Evolutionary conservation across 1,140 invertebrate species (phyloP).

Genomic region (Aplysia californica): DNA sequence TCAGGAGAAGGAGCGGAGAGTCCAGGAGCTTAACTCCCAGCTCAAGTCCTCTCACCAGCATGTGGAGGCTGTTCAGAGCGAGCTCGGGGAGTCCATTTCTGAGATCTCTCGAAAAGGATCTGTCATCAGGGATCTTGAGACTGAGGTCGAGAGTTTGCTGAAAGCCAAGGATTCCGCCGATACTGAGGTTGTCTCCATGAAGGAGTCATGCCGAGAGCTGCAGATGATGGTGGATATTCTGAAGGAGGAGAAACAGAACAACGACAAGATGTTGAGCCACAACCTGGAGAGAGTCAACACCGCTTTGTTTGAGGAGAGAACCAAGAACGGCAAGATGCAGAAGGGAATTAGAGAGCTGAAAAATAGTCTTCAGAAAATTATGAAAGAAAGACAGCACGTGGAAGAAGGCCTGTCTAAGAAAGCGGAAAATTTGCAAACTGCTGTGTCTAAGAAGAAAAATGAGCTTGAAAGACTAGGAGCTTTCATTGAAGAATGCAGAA

Average conservation of each 20-base stretch:
- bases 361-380: conserved; percentile 36
- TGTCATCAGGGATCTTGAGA: conserved; percentile 21
- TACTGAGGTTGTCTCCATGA: conserved; percentile 29
- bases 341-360: conserved; percentile 37
- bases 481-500: conserved; percentile 8
- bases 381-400: conserved; percentile 19
- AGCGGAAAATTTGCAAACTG: neutral
- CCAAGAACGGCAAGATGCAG: conserved; percentile 33
- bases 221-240: conserved; percentile 36
- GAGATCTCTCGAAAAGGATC: conserved; percentile 34
- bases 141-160: conserved; percentile 24
- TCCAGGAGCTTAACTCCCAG: conserved; percentile 27
- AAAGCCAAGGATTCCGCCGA: conserved; percentile 40
- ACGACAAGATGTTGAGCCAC: conserved; percentile 34
- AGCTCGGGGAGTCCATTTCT: conserved; percentile 35
- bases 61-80: conserved; percentile 34
- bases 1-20: conserved; percentile 12
- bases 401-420: conserved; percentile 24
- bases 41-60: conserved; percentile 33
- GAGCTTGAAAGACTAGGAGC: neutral
- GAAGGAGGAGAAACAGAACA: conserved; percentile 38
- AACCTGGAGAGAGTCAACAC: conserved; percentile 36
- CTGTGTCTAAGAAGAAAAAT: neutral
- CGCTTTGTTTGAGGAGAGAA: conserved; percentile 35
- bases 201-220: conserved; percentile 36